Evolutionary conservation across 2,888 invertebrate genomes (phyloP).

Genomic region (Meandrusa payeni): DNA sequence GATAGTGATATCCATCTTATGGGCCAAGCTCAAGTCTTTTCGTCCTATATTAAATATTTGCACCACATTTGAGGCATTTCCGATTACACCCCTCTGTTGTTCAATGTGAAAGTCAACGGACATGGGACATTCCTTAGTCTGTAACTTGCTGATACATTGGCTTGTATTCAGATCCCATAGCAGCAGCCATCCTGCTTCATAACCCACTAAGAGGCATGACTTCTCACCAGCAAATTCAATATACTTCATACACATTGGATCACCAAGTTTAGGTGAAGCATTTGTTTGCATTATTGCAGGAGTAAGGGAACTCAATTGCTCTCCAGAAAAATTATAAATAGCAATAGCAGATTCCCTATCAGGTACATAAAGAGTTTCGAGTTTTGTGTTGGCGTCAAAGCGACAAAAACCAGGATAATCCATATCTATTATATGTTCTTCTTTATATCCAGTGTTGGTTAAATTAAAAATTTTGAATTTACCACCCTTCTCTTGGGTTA

Average conservation of each 20-base stretch:
- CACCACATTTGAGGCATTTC: constrained; percentile 82
- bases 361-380: constrained; percentile 84
- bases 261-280: constrained; percentile 75
- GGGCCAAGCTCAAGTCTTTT: constrained; percentile 75
- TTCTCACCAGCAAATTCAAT: constrained; percentile 71
- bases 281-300: too few relatives aligned
- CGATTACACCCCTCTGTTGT: constrained; percentile 84
- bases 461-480: constrained; percentile 84
- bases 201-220: constrained; percentile 83
- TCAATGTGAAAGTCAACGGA: constrained; percentile 85
- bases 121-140: constrained; percentile 84
- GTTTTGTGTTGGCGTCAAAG: constrained; percentile 81
- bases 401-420: constrained; percentile 87
- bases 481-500: constrained; percentile 89
- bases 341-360: constrained; percentile 79
- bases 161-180: constrained; percentile 86
- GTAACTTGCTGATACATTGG: constrained; percentile 77
- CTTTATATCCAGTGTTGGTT: constrained; percentile 81
- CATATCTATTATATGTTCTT: constrained; percentile 78
- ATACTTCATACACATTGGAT: constrained; percentile 83
- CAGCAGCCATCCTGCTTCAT: constrained; percentile 86
- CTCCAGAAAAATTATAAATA: constrained; percentile 73
- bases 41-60: constrained; percentile 81
- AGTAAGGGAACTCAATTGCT: constrained; percentile 56
- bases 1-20: constrained; percentile 83